Evolutionary conservation across 2,888 invertebrate genomes (phyloP), one percentile per base, ranked within the genome.

Genomic region (Liodrosophila aerea): DNA sequence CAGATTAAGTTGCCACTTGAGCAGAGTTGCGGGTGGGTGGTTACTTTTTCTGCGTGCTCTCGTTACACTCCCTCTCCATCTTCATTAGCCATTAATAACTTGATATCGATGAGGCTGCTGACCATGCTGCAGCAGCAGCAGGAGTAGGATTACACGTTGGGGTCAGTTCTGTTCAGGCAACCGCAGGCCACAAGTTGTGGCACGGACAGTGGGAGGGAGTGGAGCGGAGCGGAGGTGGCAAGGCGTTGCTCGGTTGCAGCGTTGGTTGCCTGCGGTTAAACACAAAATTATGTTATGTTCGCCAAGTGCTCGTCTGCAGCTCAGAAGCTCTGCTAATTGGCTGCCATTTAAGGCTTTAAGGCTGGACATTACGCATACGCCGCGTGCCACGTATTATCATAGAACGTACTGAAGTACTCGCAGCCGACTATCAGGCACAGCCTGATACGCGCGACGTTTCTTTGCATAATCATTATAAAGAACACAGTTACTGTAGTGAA

Each of bases 61-160:
- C 8, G 12, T 9, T 22, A n/a, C n/a, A n/a, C 29, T 13, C n/a
- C 18, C 16, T 29, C 49, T 52, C 43, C 54, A 51, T 76, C 62
- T 72, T 76, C 68, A 86, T 86, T 84, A 84, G 68, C 69, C 75
- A 84, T 86, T 86, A 86, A 86, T 86, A 81, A 84, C 76, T 77
- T 73, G 74, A 84, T 85, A 81, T 81, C 85, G 86, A 81, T 81
- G 65, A 60, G 22, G 80, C 62, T 39, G 50, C 7, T 4, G 9
- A 34, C 8, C 37, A 36, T 16, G 22, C 12, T 30, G 37, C 7
- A n/a, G n/a, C n/a, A n/a, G n/a, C 30, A 39, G 12, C 12, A 37
- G 53, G 58, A 44, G 34, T 33, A 27, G 54, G 44, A 36, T 43
- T 56, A 36, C 33, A 44, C 11, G 15, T 43, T 44, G 34, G 57